Conservation (phyloP, 1,140 invertebrate genomes). For the Eurosta solidaginis region DNA sequence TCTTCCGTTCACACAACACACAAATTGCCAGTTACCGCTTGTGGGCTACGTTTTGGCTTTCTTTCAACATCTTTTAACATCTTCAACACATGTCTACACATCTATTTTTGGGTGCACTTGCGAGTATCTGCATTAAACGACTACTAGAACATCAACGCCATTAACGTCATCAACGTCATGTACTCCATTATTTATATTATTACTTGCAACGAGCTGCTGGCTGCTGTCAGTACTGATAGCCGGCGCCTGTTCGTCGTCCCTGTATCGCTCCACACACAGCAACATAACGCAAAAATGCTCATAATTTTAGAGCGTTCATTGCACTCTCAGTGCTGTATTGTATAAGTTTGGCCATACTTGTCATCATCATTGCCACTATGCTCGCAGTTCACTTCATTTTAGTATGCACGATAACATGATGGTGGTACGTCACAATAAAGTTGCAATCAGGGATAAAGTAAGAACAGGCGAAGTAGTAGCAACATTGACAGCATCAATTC, state of each 20-base stretch:
- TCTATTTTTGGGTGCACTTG: neutral
- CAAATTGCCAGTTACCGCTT: neutral
- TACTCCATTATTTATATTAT: slow-evolving; percentile 7
- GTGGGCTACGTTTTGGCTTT: neutral
- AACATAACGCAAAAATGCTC: neutral
- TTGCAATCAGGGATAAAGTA: too few species aligned
- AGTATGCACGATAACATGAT: too few species aligned
- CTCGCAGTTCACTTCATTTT: too few species aligned
- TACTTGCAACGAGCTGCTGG: neutral
- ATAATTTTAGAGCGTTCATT: neutral
- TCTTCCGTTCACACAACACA: neutral
- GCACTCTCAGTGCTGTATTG: too few species aligned
- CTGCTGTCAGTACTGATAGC: neutral
- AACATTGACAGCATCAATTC: too few species aligned
- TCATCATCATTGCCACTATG: too few species aligned
- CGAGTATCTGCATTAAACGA: neutral
- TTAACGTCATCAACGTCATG: neutral
- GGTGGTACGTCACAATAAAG: too few species aligned
- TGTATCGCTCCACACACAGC: neutral
- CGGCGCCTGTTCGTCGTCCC: too few species aligned
- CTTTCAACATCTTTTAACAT: neutral
- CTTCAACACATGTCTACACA: neutral
- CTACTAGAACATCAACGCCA: neutral
- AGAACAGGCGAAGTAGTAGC: too few species aligned
- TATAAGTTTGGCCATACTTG: too few species aligned